Evolutionary conservation across 1,140 invertebrate species (phyloP), one percentile per base, ranked within the genome.

Genomic region (Sycobia sp.): DNA sequence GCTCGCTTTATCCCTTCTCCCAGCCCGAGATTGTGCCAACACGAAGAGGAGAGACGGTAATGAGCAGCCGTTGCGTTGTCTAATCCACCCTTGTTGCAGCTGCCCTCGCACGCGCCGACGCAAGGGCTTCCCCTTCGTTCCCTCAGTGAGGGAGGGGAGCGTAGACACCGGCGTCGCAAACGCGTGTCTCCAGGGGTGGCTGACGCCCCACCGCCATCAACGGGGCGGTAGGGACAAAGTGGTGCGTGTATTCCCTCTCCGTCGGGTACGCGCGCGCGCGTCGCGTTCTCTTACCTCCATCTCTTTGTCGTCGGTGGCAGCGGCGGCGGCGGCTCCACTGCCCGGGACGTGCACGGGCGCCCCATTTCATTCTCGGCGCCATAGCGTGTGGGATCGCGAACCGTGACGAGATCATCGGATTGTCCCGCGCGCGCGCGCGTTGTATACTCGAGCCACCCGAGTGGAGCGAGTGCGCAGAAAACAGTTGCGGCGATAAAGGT

Each of bases 331-430:
- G 74, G 76, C 73, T 77, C 74, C 77, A 79, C 80, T 80, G 80
- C 80, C 79, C 80, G 79, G 79, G 80, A 76, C 75, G n/a, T 75
- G 72, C 74, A 78, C 80, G 76, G 71, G 76, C 73, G 76, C 76
- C 76, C 79, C 80, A 81, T 82, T 82, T 78, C 78, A 79, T 81
- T 80, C 78, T 81, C 74, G 77, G 76, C 77, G 67, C 72, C 76
- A 80, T 74, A 80, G 72, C 77, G 77, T 75, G 75, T 69, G 80
- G 70, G 79, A 79, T 75, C 41, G 47, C 11, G 51, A n/a, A n/a
- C n/a, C n/a, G n/a, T n/a, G n/a, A n/a, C n/a, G n/a, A 44, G 32
- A 27, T 27, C 50, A 23, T 39, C 14, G n/a, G n/a, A 23, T 41
- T 46, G 46, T 62, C 13, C 56, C 47, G 38, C 49, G 58, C 34